Percentiles rank a stretch among this genome's conserved stretches.
phyloP scores from a whole-genome alignment of 2,113 vertebrate genomes.

The Mastomys coucha region DNA sequence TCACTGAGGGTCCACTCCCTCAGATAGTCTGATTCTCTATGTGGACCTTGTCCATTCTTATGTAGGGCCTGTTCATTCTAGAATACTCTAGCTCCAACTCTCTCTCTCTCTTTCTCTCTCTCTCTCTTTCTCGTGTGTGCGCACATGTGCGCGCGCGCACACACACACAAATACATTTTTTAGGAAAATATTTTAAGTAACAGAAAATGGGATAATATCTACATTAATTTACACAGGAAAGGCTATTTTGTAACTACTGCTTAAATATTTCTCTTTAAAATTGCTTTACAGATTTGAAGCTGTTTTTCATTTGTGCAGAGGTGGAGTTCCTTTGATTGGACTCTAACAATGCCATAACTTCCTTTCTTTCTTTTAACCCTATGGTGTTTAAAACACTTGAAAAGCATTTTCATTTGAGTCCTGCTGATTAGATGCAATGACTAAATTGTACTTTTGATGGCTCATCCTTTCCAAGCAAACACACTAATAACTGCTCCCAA shows the following conservation, averaged over 20 bases:
- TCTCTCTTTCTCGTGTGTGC: no score
- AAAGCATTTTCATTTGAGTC: slow-evolving; percentile 37
- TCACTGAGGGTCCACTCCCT: not conserved
- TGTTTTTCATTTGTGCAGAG: not conserved
- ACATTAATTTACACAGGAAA: slow-evolving; percentile 36
- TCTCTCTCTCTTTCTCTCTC: no score
- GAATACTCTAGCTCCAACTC: not conserved
- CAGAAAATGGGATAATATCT: slow-evolving; percentile 13
- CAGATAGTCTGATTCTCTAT: not conserved
- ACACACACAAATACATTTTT: not conserved
- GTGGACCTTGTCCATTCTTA: not conserved
- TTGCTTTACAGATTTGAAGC: not conserved
- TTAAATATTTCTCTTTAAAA: slow-evolving; percentile 62
- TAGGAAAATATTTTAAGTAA: slow-evolving; percentile 6
- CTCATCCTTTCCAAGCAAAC: not conserved
- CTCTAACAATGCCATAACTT: slow-evolving; percentile 39
- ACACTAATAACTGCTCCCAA: slow-evolving; percentile 18
- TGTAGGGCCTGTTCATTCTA: not conserved
- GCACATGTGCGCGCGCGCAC: no score
- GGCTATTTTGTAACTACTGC: not conserved
- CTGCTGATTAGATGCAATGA: slow-evolving; percentile 32
- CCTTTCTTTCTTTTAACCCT: slow-evolving; percentile 20
- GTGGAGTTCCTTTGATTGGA: not conserved
- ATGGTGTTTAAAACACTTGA: slow-evolving; percentile 8
- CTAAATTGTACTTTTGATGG: slow-evolving; percentile 43